These are phyloP conservation scores for Parazoanthus darwini DNA, from an alignment of 92 coral and sea anemone species.

Conservation along the genomic window DNA sequence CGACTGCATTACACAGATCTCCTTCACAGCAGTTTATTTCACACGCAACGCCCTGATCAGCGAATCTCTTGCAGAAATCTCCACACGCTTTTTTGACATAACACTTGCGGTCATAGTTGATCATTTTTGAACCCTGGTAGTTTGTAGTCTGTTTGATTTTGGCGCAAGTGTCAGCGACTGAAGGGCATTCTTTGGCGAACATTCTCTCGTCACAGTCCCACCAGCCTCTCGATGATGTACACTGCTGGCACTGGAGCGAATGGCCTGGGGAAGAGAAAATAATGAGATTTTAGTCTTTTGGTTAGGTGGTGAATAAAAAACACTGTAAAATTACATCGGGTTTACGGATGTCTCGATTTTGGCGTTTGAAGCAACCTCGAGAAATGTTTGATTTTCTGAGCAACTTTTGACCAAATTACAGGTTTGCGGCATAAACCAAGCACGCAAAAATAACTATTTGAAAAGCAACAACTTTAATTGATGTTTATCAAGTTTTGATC, in stretches of 20 bases:
- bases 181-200: constrained; percentile 33
- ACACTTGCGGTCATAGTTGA: constrained; percentile 43
- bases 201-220: constrained; percentile 35
- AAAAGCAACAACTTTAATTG: too few relatives aligned
- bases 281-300: too few relatives aligned
- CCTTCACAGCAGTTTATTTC: constrained; percentile 40
- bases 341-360: too few relatives aligned
- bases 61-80: constrained; percentile 28
- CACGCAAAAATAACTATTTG: too few relatives aligned
- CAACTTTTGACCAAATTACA: too few relatives aligned
- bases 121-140: constrained; percentile 20
- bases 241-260: constrained; percentile 32
- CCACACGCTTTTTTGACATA: constrained; percentile 45
- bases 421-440: too few relatives aligned
- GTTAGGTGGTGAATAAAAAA: too few relatives aligned
- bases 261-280: constrained; percentile 7
- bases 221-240: constrained; percentile 43
- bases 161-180: constrained; percentile 42
- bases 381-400: too few relatives aligned
- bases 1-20: constrained; percentile 15
- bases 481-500: too few relatives aligned
- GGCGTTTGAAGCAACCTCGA: too few relatives aligned
- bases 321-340: too few relatives aligned
- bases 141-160: constrained; percentile 32
- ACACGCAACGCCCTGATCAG: constrained; percentile 15